phyloP scores from a whole-genome alignment of 2,113 vertebrate species.

The Prolemur simus region DNA sequence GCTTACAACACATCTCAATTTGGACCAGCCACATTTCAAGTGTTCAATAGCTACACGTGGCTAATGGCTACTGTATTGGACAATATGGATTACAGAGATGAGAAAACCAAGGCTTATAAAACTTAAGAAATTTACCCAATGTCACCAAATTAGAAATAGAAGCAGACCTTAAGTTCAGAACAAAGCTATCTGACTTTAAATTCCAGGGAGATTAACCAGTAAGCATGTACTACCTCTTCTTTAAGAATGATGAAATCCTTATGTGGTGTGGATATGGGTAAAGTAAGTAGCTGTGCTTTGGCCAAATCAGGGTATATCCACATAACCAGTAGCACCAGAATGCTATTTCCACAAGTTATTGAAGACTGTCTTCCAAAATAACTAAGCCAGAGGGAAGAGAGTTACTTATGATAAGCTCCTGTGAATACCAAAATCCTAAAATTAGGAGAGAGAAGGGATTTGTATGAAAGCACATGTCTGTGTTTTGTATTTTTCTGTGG shows the following conservation, averaged over 20 bases:
- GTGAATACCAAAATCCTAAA: not conserved
- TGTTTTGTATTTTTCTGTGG: not conserved
- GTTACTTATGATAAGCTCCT: not conserved
- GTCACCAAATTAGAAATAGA: not conserved
- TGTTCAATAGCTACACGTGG: not conserved
- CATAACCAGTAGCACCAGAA: not conserved
- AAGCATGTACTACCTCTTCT: not conserved
- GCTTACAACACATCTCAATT: not conserved
- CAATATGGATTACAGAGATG: not conserved
- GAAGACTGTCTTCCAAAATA: not conserved
- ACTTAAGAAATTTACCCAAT: not conserved
- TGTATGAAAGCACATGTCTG: not conserved
- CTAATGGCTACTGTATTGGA: not conserved
- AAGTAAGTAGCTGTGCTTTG: not conserved
- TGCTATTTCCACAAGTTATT: not conserved
- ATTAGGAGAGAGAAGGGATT: not conserved
- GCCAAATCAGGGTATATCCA: not conserved
- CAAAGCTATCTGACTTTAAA: not conserved
- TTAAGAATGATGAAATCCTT: not conserved
- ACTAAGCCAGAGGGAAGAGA: not conserved
- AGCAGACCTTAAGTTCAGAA: not conserved
- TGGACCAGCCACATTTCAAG: not conserved
- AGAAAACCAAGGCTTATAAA: not conserved
- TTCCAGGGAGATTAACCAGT: not conserved
- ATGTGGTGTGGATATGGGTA: not conserved